Base-by-base conservation (phyloP, 2,113 vertebrate genomes). In the Corydoras sp. region DNA sequence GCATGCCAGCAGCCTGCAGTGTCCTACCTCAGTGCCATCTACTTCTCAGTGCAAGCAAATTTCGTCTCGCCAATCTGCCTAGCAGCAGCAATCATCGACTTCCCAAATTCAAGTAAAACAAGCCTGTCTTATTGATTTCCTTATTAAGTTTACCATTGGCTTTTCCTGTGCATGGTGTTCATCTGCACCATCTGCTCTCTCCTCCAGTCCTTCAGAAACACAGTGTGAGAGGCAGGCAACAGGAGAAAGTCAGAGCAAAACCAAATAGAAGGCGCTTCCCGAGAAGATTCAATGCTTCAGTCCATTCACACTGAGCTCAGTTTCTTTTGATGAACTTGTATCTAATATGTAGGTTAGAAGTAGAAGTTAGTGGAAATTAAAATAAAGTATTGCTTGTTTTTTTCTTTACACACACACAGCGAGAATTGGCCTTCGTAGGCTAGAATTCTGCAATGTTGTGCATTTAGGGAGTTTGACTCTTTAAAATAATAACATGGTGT, bases 21-120 rank as follows among this genome's bases (percentile, higher is more conserved):
- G 68, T 68, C 18, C 65, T 72, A 65, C 62, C 61, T 79, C 66
- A 59, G 50, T 76, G 62, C 62, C 59, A 62, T 70, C 68, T 70
- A 79, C 62, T 70, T 71, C 29, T 73, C 62, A 68, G 12, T 73
- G 71, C 53, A 51, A 74, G 66, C 7, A 51, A 66, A 58, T 64
- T 71, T 71, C 64, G 32, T 43, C 71, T 31, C n/a, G 18, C 76
- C 18, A 48, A 18, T 58, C 15, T 31, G 48, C 59, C 68, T 76
- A 65, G 72, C 49, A 54, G 64, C 64, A 62, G 68, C 35, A 62
- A 53, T 63, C 32, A 15, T 43, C 53, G 35, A 12, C 18, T 49
- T 15, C 30, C 58, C 50, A 15, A 61, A 60, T 65, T 15, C 66
- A n/a, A 53, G 51, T 53, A 10, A 53, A 53, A 53, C 13, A 14